Conservation (phyloP, 1,140 invertebrate genomes). For the Drosophila littoralis region DNA sequence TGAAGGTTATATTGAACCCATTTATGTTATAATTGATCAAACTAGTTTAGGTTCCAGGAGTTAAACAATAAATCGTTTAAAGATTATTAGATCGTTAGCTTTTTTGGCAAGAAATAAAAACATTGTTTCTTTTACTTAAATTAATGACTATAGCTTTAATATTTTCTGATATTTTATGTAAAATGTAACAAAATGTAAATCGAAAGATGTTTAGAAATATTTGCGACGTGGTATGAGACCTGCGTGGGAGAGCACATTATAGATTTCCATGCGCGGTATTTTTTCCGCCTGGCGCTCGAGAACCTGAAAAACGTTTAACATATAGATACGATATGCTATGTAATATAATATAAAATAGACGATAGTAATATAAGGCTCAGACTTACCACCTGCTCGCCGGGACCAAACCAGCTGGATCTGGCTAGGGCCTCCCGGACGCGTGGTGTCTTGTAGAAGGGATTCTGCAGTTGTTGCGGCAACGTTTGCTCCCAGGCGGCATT, state of each 20-base stretch:
- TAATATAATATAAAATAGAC: not conserved
- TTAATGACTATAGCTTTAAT: conserved; percentile 69
- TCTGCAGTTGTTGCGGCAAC: conserved; percentile 81
- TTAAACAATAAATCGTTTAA: no score
- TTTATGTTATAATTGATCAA: no score
- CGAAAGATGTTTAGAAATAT: conserved; percentile 48
- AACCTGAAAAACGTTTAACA: conserved; percentile 84
- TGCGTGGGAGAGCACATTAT: conserved; percentile 87
- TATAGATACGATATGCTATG: not conserved
- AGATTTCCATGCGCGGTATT: conserved; percentile 86
- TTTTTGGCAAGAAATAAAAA: not conserved
- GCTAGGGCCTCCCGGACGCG: conserved; percentile 85
- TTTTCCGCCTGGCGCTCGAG: conserved; percentile 86
- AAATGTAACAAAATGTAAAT: conserved; percentile 26
- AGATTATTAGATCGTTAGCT: no score
- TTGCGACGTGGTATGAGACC: conserved; percentile 85
- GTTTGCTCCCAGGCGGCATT: conserved; percentile 83
- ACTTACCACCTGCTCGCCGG: conserved; percentile 86
- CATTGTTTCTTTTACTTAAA: conserved; percentile 46
- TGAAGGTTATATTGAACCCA: no score
- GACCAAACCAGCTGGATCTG: conserved; percentile 86
- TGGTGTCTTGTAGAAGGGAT: conserved; percentile 85
- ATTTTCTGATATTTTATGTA: conserved; percentile 45
- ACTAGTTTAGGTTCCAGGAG: no score
- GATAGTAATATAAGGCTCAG: not conserved